phyloP scores from a whole-genome alignment of 2,113 vertebrate species.

The Psammodynastes pulverulentus region DNA sequence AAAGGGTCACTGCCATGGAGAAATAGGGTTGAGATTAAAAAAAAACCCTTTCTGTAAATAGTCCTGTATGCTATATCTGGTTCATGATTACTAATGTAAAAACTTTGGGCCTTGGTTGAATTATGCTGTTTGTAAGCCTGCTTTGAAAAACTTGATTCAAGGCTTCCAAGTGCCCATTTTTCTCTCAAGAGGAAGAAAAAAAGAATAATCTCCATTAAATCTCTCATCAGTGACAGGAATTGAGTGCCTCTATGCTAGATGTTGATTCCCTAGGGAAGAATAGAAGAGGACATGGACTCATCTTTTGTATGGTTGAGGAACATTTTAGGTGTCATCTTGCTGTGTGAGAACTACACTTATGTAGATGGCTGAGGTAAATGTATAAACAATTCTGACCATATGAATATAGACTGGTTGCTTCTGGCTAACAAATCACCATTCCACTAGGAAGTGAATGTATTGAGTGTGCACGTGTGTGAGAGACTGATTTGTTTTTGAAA shows the following conservation, averaged over 20 bases:
- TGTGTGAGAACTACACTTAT: background rate
- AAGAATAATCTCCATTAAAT: background rate
- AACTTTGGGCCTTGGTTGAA: background rate
- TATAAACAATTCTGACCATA: background rate
- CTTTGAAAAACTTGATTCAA: background rate
- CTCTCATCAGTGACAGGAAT: background rate
- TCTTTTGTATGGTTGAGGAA: background rate
- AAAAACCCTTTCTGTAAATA: background rate
- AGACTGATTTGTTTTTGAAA: background rate
- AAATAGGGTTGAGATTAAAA: background rate
- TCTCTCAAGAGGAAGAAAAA: background rate
- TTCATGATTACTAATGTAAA: background rate
- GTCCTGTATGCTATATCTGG: background rate
- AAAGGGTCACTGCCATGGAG: background rate
- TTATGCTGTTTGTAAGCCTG: background rate
- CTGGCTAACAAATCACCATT: background rate
- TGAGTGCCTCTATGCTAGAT: background rate
- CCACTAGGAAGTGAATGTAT: too few relatives aligned
- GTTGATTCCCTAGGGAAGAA: background rate
- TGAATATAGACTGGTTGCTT: background rate
- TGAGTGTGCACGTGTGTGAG: background rate
- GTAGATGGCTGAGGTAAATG: background rate
- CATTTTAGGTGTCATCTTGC: background rate
- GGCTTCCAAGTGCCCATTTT: background rate
- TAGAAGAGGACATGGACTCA: background rate